These are phyloP conservation scores for Rhynchophorus ferrugineus DNA, from an alignment of 1,140 invertebrate genomes.

Conservation along the genomic window DNA sequence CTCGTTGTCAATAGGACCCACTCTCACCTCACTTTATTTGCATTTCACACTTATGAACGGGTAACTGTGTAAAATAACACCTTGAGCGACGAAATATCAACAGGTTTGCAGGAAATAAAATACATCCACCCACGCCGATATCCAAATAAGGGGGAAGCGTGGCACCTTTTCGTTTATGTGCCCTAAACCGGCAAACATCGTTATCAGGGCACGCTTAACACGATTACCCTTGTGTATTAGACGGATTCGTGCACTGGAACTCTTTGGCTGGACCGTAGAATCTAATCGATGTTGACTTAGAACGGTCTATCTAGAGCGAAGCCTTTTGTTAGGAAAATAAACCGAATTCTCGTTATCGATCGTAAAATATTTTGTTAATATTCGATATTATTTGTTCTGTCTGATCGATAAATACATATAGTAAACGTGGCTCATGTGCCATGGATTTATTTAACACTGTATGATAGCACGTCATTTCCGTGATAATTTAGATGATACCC, in stretches of 20 bases:
- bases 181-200: not conserved
- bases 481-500: no score
- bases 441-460: not conserved
- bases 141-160: not conserved
- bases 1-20: not conserved
- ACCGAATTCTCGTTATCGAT: not conserved
- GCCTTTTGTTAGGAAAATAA: not conserved
- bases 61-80: not conserved
- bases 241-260: not conserved
- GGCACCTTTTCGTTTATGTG: not conserved
- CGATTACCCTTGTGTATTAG: not conserved
- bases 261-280: not conserved
- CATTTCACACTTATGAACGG: not conserved
- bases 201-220: not conserved
- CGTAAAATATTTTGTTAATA: not conserved
- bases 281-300: no score
- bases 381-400: not conserved
- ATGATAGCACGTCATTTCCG: not conserved
- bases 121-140: not conserved
- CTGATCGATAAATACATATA: not conserved
- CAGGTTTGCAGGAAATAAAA: not conserved
- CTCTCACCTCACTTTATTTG: not conserved
- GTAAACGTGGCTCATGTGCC: not conserved
- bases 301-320: no score
- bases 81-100: not conserved